phyloP scores from a whole-genome alignment of 1,140 invertebrate species.

The Drosophila serrata region DNA sequence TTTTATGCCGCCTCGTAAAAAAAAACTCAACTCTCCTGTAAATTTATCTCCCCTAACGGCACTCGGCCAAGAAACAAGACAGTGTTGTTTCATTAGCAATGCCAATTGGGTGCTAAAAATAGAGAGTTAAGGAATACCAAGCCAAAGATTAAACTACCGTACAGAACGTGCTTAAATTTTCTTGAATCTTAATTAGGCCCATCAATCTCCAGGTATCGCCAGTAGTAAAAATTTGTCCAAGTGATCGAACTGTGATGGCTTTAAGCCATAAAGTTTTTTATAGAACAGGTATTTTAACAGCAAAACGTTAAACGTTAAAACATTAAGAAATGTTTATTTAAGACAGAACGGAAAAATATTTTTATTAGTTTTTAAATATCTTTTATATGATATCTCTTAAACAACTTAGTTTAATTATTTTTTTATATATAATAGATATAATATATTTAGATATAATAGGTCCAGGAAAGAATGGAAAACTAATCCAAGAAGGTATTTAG shows the following conservation, averaged over 20 bases:
- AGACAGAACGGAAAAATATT: not conserved
- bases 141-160: conserved; percentile 16
- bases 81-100: conserved; percentile 17
- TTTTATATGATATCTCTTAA: not conserved
- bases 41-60: conserved; percentile 27
- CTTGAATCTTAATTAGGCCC: conserved; percentile 15
- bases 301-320: not conserved
- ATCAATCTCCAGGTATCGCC: conserved; percentile 14
- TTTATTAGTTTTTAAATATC: not conserved
- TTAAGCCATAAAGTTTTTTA: not conserved
- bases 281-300: not conserved
- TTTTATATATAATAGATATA: too few species aligned
- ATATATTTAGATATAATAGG: too few species aligned
- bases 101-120: conserved; percentile 26
- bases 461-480: not conserved
- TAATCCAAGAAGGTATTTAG: fast-evolving
- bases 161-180: conserved; percentile 15
- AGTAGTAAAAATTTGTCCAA: conserved; percentile 12
- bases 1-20: conserved; percentile 64
- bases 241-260: conserved; percentile 2
- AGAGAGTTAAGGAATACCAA: conserved; percentile 15
- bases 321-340: not conserved
- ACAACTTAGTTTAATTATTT: not conserved
- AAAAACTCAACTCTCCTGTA: conserved; percentile 32
- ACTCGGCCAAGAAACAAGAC: conserved; percentile 2